Evolutionary conservation across 2,888 invertebrate species (phyloP).

Genomic region (Nematopogon swammerdamellus): DNA sequence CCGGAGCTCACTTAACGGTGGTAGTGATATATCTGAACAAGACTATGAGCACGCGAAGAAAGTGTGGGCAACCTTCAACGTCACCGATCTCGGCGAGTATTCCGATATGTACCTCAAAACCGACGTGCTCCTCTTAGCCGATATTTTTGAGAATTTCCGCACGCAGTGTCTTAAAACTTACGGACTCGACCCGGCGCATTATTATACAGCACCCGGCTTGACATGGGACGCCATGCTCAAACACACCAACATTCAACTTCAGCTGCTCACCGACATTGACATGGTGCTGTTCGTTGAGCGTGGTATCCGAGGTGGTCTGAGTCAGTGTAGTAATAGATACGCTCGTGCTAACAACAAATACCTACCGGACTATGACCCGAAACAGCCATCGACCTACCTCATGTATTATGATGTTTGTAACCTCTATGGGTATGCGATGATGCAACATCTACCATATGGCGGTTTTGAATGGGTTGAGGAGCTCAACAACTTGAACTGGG

Average conservation of each 20-base stretch:
- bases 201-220: constrained; percentile 7
- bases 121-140: constrained; percentile 14
- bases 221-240: constrained; percentile 12
- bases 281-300: constrained; percentile 13
- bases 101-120: constrained; percentile 15
- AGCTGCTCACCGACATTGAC: constrained; percentile 13
- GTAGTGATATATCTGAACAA: constrained; percentile 5
- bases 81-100: constrained; percentile 13
- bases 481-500: constrained; percentile 7
- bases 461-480: constrained; percentile 15
- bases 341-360: constrained; percentile 14
- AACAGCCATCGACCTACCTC: constrained; percentile 12
- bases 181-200: constrained; percentile 15
- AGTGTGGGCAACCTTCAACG: constrained; percentile 13
- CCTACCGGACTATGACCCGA: constrained; percentile 12
- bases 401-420: constrained; percentile 19
- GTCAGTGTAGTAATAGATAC: constrained; percentile 13
- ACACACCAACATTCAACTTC: constrained; percentile 10
- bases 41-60: constrained; percentile 8
- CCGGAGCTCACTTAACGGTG: constrained; percentile 7
- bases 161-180: constrained; percentile 11
- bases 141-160: constrained; percentile 18
- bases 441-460: constrained; percentile 11
- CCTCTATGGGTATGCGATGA: constrained; percentile 18
- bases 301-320: constrained; percentile 14